Base-by-base conservation (phyloP, 2,113 vertebrate species). In the Gymnorhina tibicen region DNA sequence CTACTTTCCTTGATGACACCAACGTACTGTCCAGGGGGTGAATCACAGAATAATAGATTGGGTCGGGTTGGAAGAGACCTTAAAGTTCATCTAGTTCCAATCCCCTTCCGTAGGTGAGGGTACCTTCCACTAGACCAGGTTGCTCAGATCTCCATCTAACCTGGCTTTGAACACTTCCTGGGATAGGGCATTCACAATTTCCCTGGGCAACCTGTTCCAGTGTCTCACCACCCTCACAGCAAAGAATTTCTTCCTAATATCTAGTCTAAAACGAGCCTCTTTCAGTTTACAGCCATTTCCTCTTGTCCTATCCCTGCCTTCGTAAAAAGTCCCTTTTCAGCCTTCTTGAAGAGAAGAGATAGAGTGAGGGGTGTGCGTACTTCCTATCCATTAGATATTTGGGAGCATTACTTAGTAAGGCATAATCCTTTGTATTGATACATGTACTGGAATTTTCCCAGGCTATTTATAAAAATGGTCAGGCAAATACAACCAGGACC, bases 171-270 rank as follows among this genome's bases (percentile, higher is more conserved):
- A 16, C 4, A 41, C 6, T 41, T 35, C 9, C 35, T 35, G 32
- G 11, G 1, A 15, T 35, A 16, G 7, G 6, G 2, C 20, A 55
- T 4, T 5, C 35, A 53, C 9, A 35, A 0, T 3, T 49, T 42
- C 35, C 6, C 21, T 23, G 18, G 14, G 6, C 11, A 21, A 21
- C 7, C 5, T 26, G 6, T 49, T 2, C 24, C 17, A 27, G 21
- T 8, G 7, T 3, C 17, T 64, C 58, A 42, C 12, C 11, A 32
- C 7, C 1, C 9, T 42, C 14, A 22, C 17, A 27, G 42, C 16
- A 35, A 49, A 58, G 20, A 49, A 56, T 49, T 49, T 58, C 17
- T 58, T 56, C 21, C 42, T 18, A 35, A 35, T 16, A 41, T 10
- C 30, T 21, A 26, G 35, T 26, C 14, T 49, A 42, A 80, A 64